Evolutionary conservation across 37 sponge, comb jelly and placozoan species (phyloP).

Genomic region (Haliclona indistincta): DNA sequence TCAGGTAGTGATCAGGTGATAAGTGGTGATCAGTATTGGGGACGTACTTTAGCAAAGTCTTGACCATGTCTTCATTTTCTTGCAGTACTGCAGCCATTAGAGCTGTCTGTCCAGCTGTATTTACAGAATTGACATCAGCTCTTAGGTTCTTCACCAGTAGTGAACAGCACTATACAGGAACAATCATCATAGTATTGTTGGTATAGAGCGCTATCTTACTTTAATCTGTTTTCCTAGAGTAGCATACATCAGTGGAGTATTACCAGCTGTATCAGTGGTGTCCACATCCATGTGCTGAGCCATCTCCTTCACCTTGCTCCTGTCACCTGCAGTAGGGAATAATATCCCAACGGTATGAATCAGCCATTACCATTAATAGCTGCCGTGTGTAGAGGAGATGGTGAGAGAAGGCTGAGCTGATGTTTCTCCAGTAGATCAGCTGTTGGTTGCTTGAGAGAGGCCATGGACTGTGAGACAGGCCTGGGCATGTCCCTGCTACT

Average conservation of each 20-base stretch:
- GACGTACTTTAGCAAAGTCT: slow-evolving; percentile 51
- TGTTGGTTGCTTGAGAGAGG: slow-evolving; percentile 6
- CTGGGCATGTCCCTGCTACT: no score
- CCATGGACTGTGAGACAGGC: slow-evolving; percentile 8
- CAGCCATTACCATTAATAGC: slow-evolving; percentile 33
- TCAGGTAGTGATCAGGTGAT: not conserved
- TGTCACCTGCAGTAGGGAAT: slow-evolving; percentile 64
- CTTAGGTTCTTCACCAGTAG: slow-evolving; percentile 28
- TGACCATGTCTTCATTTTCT: slow-evolving; percentile 37
- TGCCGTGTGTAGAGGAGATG: slow-evolving; percentile 43
- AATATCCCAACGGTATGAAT: no score
- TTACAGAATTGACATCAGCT: slow-evolving; percentile 46
- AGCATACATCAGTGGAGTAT: slow-evolving; percentile 86
- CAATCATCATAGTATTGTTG: not conserved
- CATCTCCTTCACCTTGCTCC: slow-evolving; percentile 25
- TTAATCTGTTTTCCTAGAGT: slow-evolving; percentile 55
- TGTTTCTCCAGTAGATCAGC: slow-evolving; percentile 32
- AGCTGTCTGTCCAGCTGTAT: slow-evolving; percentile 37
- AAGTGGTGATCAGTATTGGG: not conserved
- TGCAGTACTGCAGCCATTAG: slow-evolving; percentile 25
- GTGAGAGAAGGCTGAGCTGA: slow-evolving; percentile 9
- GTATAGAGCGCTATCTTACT: slow-evolving; percentile 6
- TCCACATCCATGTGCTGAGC: slow-evolving; percentile 45
- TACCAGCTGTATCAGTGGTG: slow-evolving; percentile 49
- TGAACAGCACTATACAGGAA: slow-evolving; percentile 41